These are phyloP conservation scores for Lycocerus yunnanus DNA, from an alignment of 2,888 invertebrate species.

Conservation along the genomic window DNA sequence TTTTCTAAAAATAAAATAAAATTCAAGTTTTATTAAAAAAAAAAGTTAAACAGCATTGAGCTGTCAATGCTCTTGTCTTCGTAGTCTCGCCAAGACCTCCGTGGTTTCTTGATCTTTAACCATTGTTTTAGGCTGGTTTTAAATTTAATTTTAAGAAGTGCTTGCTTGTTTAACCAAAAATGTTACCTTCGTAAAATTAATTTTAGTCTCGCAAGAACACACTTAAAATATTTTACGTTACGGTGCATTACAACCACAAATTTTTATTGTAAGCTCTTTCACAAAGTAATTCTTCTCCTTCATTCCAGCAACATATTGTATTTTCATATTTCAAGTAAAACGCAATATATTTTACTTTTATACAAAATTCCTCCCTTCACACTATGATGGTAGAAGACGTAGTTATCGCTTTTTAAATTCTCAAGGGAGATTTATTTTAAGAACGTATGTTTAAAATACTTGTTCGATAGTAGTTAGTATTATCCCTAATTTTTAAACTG, in stretches of 20 bases:
- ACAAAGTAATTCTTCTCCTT: not conserved
- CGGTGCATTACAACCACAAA: not conserved
- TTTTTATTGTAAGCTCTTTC: not conserved
- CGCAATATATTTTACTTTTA: not conserved
- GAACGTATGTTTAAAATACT: not conserved
- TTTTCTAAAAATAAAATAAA: not conserved
- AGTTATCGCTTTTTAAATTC: not conserved
- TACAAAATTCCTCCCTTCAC: not conserved
- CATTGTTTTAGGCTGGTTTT: conserved; percentile 13
- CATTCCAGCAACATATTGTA: not conserved
- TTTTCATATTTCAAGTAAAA: not conserved
- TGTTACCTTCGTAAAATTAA: not conserved
- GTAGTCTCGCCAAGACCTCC: conserved; percentile 11
- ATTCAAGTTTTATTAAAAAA: not conserved
- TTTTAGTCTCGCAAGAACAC: not conserved
- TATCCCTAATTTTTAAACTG: not conserved
- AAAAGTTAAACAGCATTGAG: conserved; percentile 7
- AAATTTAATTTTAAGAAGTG: conserved; percentile 4
- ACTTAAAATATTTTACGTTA: not conserved
- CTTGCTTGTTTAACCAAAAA: not conserved
- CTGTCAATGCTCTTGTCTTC: conserved; percentile 15
- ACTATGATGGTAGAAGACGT: not conserved
- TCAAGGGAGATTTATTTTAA: not conserved
- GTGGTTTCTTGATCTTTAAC: conserved; percentile 4
- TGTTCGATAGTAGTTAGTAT: too few species aligned